Conservation (phyloP, 1,140 invertebrate species). For the Yoshiicerus persimilis region DNA sequence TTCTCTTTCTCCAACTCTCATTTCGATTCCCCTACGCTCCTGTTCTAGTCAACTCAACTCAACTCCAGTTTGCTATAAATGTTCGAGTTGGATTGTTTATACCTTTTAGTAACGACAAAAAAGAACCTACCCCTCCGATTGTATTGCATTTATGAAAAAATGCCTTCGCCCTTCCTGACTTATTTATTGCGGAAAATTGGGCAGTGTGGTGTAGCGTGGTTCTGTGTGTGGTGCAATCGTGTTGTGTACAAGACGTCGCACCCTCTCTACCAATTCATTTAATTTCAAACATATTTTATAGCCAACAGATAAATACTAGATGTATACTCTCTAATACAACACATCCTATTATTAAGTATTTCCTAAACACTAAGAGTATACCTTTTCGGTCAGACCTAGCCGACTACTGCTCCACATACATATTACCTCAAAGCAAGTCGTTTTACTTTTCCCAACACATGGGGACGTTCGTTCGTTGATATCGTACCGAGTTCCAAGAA, state of each 20-base stretch:
- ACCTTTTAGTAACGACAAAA: not conserved
- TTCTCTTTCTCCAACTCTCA: conserved; percentile 1
- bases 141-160: conserved; percentile 27
- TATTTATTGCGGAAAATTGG: conserved; percentile 29
- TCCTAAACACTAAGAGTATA: not conserved
- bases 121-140: not conserved
- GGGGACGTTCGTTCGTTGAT: no score
- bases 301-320: not conserved
- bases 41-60: not conserved
- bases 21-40: not conserved
- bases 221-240: not conserved
- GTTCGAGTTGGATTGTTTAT: not conserved
- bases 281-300: not conserved
- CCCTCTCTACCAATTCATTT: conserved; percentile 14
- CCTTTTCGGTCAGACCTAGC: no score
- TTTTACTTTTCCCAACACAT: no score
- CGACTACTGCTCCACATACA: no score
- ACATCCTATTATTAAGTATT: no score
- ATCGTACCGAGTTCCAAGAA: no score
- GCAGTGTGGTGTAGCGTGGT: not conserved
- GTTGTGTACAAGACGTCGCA: not conserved
- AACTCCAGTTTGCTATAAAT: not conserved
- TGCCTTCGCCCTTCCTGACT: conserved; percentile 18
- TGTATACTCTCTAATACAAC: not conserved
- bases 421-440: no score